phyloP scores from a whole-genome alignment of 1,140 invertebrate genomes.

The Trypoxylus dichotomus region DNA sequence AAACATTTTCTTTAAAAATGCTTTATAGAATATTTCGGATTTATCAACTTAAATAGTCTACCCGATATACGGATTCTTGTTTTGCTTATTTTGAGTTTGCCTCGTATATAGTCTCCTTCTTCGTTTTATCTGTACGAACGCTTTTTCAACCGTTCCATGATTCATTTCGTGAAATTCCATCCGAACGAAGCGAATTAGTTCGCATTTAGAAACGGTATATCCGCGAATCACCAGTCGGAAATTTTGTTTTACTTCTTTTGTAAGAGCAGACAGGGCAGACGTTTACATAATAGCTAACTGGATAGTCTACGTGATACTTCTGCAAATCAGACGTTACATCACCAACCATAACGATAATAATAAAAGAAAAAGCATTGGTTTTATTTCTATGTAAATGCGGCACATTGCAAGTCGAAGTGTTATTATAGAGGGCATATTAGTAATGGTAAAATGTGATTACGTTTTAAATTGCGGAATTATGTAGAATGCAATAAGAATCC shows the following conservation, averaged over 20 bases:
- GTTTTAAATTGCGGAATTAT: too few relatives aligned
- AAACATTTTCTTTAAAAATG: too few relatives aligned
- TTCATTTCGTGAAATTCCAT: background rate
- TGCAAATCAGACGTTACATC: background rate
- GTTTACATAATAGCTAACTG: background rate
- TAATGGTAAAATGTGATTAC: background rate
- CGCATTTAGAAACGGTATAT: background rate
- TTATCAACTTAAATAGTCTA: too few relatives aligned
- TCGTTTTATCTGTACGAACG: too few relatives aligned
- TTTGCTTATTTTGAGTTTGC: too few relatives aligned
- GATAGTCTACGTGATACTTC: background rate
- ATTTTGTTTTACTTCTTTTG: background rate
- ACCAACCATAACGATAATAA: background rate
- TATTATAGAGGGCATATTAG: background rate
- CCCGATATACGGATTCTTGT: too few relatives aligned
- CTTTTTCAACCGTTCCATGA: background rate
- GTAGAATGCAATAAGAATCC: too few relatives aligned
- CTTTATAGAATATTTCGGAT: too few relatives aligned
- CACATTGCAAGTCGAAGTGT: background rate
- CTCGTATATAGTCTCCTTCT: background rate
- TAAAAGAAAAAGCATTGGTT: background rate
- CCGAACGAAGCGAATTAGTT: conserved; percentile 2
- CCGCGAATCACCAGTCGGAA: background rate
- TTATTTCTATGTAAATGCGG: background rate
- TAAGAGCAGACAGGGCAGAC: background rate